A percentile compares a stretch with the other conserved stretches of the same genome.
phyloP scores from a whole-genome alignment of 1,140 invertebrate species.

The Ceratina japonica region DNA sequence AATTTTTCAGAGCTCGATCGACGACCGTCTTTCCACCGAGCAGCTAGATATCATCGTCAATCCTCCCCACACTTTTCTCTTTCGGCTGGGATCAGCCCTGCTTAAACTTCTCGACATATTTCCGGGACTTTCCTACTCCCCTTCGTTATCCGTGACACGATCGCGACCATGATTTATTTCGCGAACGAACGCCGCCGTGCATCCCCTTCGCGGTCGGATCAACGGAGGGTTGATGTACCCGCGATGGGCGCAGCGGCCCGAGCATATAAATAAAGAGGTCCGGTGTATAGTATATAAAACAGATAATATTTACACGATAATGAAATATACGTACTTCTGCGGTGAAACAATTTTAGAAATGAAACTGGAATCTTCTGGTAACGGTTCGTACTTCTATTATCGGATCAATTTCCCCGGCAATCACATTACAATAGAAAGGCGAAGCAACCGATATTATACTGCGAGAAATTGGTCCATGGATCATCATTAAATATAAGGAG shows the following conservation, averaged over 20 bases:
- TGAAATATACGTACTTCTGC: too few relatives aligned
- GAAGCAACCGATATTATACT: too few relatives aligned
- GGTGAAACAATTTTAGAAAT: too few relatives aligned
- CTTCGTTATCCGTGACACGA: conserved; percentile 33
- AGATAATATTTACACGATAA: too few relatives aligned
- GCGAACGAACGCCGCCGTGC: neutral
- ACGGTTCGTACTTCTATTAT: too few relatives aligned
- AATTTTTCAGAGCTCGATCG: conserved; percentile 67
- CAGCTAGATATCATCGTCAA: conserved; percentile 43
- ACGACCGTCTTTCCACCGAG: conserved; percentile 1
- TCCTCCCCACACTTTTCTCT: conserved; percentile 37
- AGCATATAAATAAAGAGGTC: too few relatives aligned
- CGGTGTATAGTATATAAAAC: too few relatives aligned
- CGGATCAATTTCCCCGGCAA: too few relatives aligned
- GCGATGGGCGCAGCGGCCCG: neutral
- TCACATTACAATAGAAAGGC: too few relatives aligned
- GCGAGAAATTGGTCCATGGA: too few relatives aligned
- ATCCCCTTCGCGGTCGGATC: neutral
- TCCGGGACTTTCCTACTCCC: conserved; percentile 40
- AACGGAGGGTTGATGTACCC: neutral
- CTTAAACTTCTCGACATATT: conserved; percentile 66
- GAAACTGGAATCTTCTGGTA: too few relatives aligned
- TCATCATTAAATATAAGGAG: too few relatives aligned
- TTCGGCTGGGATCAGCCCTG: conserved; percentile 37
- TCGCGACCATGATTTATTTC: conserved; percentile 46